Base-by-base conservation (phyloP, 2,888 invertebrate species). In the Ophion ventricosus region DNA sequence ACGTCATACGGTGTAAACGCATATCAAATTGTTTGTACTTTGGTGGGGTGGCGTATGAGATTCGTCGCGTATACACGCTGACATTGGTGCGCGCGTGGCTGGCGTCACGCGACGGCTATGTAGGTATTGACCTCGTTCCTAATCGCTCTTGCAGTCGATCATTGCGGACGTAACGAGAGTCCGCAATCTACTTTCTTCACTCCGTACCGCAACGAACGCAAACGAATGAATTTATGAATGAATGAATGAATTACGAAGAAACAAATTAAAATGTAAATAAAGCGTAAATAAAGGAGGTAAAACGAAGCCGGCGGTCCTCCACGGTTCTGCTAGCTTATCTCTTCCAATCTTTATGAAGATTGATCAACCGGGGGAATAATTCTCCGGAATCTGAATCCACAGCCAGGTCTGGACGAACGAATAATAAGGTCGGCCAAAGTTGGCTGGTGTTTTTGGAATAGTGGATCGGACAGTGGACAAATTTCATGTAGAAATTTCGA, bases 71-170 rank as follows among this genome's bases (percentile, higher is more conserved):
- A n/a, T n/a, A 57, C 74, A 67, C 75, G 49, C 2, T 56, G 66
- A 83, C 76, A 80, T 69, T 63, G 40, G 43, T 26, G 25, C 23
- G 56, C 35, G 69, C 66, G 63, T 67, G 80, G 70, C 79, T 75
- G 63, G 64, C 54, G 73, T 57, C 67, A 84, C 80, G 73, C 73
- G 75, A 80, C 70, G 72, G 63, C 73, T 56, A 79, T 57, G 17
- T 17, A 20, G 69, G 29, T 69, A 43, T 70, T 70, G 75, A 79
- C 70, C 75, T 64, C 74, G 83, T 75, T 69, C 64, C 70, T 57
- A 79, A 79, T 79, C 67, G 70, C 23, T 69, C 20, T 25, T n/a
- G n/a, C 23, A 49, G 79, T 64, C 69, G 57, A 79, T 79, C 72
- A 63, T 43, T 14, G 49, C 26, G 20, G 64, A 64, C 64, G 64